phyloP scores from a whole-genome alignment of 2,888 invertebrate species.

The Blastobasis lacticolella region DNA sequence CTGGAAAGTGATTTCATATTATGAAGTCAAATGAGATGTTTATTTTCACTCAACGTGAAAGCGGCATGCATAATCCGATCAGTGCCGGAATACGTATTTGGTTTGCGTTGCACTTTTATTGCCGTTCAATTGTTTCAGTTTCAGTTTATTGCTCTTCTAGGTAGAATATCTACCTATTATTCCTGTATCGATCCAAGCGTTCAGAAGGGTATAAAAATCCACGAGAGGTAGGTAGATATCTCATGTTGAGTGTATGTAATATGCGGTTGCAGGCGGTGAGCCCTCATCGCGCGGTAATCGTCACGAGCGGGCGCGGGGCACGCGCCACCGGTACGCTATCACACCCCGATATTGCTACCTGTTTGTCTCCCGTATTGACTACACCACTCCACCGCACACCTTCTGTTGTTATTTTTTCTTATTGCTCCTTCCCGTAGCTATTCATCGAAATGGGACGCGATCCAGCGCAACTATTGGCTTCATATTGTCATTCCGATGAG shows the following conservation, averaged over 20 bases:
- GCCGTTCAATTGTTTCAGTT: background rate
- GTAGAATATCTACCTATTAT: no score
- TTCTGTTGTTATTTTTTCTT: slow-evolving; percentile 41
- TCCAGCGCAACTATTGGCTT: slow-evolving; percentile 40
- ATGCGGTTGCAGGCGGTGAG: no score
- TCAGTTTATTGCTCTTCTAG: no score
- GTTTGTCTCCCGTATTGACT: slow-evolving; percentile 54
- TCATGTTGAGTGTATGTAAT: no score
- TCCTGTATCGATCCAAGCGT: no score
- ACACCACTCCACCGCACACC: slow-evolving; percentile 24
- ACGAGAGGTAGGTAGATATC: no score
- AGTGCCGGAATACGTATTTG: slow-evolving; percentile 8
- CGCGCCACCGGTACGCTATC: slow-evolving; percentile 26
- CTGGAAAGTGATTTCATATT: slow-evolving; percentile 42
- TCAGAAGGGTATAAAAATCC: no score
- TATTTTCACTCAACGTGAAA: slow-evolving; percentile 45
- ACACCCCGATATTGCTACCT: slow-evolving; percentile 52
- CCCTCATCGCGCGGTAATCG: slow-evolving; percentile 35
- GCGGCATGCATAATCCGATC: slow-evolving; percentile 35
- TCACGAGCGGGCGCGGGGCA: slow-evolving; percentile 24
- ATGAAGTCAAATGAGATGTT: slow-evolving; percentile 55
- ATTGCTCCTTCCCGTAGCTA: slow-evolving; percentile 38
- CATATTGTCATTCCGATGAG: slow-evolving; percentile 32
- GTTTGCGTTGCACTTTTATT: slow-evolving; percentile 4
- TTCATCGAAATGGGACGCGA: slow-evolving; percentile 34